Percentiles rank a stretch among this genome's conserved stretches.
phyloP scores from a whole-genome alignment of 2,113 vertebrate species.

The Prinia subflava region DNA sequence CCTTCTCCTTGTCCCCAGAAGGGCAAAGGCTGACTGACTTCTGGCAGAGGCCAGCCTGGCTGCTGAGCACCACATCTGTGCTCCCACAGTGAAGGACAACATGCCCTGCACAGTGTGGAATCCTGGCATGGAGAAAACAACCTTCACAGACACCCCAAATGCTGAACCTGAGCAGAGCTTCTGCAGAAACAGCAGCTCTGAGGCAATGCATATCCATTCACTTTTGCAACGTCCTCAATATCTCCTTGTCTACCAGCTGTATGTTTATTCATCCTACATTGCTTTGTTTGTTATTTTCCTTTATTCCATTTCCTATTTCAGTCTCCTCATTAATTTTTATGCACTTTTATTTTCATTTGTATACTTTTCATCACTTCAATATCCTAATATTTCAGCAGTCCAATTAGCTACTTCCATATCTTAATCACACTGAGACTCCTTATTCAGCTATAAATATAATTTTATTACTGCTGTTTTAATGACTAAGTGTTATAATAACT shows the following conservation, averaged over 20 bases:
- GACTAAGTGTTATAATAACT: constrained; percentile 47
- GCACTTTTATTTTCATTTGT: constrained; percentile 53
- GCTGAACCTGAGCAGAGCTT: background rate
- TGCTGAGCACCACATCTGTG: too few relatives aligned
- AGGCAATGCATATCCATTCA: background rate
- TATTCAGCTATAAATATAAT: constrained; percentile 54
- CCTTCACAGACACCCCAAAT: background rate
- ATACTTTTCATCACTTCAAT: constrained; percentile 44
- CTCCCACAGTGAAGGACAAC: background rate
- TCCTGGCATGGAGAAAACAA: background rate
- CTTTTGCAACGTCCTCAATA: background rate
- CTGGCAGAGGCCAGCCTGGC: background rate
- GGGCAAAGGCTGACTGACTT: background rate
- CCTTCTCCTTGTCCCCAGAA: background rate
- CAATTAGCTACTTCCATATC: constrained; percentile 47
- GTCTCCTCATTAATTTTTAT: constrained; percentile 50
- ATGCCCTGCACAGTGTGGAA: background rate
- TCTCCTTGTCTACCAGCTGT: background rate
- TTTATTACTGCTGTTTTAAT: constrained; percentile 57
- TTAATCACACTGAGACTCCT: constrained; percentile 56
- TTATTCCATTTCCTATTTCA: constrained; percentile 44
- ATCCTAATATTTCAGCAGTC: constrained; percentile 59
- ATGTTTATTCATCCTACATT: constrained; percentile 11
- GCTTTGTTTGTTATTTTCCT: constrained; percentile 32
- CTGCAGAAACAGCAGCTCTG: background rate